phyloP scores from a whole-genome alignment of 1,140 invertebrate species.

The Orussus abietinus region DNA sequence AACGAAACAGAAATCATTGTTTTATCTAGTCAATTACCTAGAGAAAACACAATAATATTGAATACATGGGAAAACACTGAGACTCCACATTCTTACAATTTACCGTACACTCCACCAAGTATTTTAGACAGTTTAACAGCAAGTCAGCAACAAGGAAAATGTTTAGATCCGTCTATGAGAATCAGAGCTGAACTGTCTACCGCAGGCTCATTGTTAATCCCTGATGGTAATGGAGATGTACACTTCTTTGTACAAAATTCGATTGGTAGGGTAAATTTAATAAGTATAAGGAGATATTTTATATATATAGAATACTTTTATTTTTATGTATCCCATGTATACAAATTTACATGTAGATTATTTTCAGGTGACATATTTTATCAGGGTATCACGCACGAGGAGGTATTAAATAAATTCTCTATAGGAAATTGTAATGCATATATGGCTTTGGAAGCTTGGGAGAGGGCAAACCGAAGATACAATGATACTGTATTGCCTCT shows the following conservation, averaged over 20 bases:
- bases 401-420: slow-evolving; percentile 27
- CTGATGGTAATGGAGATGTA: slow-evolving; percentile 19
- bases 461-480: slow-evolving; percentile 23
- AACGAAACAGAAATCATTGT: slow-evolving; percentile 36
- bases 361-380: slow-evolving; percentile 46
- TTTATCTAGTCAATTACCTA: slow-evolving; percentile 35
- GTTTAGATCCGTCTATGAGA: slow-evolving; percentile 37
- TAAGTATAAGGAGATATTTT: neutral
- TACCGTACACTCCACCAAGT: slow-evolving; percentile 36
- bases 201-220: slow-evolving; percentile 31
- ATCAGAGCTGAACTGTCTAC: slow-evolving; percentile 37
- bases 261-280: slow-evolving; percentile 28
- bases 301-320: neutral
- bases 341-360: slow-evolving; percentile 2
- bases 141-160: slow-evolving; percentile 37
- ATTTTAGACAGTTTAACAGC: slow-evolving; percentile 34
- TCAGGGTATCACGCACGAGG: slow-evolving; percentile 40
- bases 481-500: slow-evolving; percentile 27
- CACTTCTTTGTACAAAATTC: slow-evolving; percentile 44
- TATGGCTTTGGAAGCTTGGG: slow-evolving; percentile 37
- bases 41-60: slow-evolving; percentile 38
- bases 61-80: slow-evolving; percentile 40
- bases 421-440: slow-evolving; percentile 29
- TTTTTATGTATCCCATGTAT: neutral
- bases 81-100: slow-evolving; percentile 30